A percentile compares a stretch with the other conserved stretches of the same genome.
phyloP scores from a whole-genome alignment of 2,797 vertebrate genomes.

The Otolemur crassicaudatus region DNA sequence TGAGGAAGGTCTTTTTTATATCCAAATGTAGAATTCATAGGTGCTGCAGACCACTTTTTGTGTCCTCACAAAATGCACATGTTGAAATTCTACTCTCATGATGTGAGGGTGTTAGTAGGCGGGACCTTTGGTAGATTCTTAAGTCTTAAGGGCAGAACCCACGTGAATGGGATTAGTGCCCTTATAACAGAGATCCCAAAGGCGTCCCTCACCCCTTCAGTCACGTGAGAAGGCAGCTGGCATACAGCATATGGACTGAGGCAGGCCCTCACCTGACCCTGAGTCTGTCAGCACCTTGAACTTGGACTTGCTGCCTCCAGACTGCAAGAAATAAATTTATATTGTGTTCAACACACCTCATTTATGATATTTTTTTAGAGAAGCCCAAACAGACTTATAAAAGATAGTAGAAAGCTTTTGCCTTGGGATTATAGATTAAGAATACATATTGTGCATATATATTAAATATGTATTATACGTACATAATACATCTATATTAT shows the following conservation, averaged over 20 bases:
- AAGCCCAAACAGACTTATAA: no score
- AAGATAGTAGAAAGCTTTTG: neutral
- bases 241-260: neutral
- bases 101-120: neutral
- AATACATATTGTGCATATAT: neutral
- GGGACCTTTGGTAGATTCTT: neutral
- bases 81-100: neutral
- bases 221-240: neutral
- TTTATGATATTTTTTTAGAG: neutral
- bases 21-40: neutral
- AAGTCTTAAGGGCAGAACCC: neutral
- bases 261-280: fast-evolving
- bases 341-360: neutral
- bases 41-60: neutral
- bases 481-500: neutral
- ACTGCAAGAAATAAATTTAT: neutral
- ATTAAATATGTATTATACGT: no score
- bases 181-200: neutral
- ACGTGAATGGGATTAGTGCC: neutral
- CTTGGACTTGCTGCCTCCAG: neutral
- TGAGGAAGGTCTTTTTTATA: neutral
- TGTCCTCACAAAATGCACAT: neutral
- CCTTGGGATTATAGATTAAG: neutral
- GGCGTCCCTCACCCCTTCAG: neutral
- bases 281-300: neutral